A percentile compares a stretch with the other conserved stretches of the same genome.
Conservation (phyloP, 2,797 vertebrate species). For the Enteromius unitaeniatus region DNA sequence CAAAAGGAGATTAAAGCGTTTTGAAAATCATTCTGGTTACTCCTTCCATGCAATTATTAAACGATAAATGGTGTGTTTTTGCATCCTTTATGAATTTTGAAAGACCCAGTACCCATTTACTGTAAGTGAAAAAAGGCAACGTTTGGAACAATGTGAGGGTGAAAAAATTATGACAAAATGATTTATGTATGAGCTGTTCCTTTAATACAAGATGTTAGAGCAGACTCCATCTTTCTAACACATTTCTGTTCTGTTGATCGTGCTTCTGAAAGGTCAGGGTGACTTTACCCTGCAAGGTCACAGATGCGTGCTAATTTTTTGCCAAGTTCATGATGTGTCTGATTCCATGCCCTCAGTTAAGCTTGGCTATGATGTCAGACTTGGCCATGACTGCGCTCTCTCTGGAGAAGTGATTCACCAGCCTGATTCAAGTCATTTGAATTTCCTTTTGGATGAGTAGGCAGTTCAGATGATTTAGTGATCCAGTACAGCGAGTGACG, state of each 20-base stretch:
- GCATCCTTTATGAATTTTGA: background rate
- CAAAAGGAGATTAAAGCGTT: background rate
- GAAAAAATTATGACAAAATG: background rate
- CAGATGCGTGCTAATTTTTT: constrained; percentile 4
- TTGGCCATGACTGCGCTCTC: constrained; percentile 32
- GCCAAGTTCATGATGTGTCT: constrained; percentile 29
- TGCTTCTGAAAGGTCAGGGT: constrained; percentile 7
- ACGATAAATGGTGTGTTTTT: background rate
- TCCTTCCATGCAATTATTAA: background rate
- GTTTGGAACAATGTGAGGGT: background rate
- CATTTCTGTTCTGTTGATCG: constrained; percentile 4
- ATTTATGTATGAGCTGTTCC: background rate
- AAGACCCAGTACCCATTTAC: background rate
- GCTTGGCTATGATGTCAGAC: constrained; percentile 5
- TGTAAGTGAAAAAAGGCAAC: background rate
- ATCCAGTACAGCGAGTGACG: constrained; percentile 23
- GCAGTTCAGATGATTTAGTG: constrained; percentile 51
- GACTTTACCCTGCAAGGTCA: constrained; percentile 32
- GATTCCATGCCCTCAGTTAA: constrained; percentile 25
- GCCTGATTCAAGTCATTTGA: constrained; percentile 39
- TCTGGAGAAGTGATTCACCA: constrained; percentile 11
- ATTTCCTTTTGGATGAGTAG: constrained; percentile 35
- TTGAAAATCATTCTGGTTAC: background rate
- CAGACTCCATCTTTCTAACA: background rate
- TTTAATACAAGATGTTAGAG: background rate